Conservation (phyloP, 2,888 invertebrate species). For the Lasiommata megera region DNA sequence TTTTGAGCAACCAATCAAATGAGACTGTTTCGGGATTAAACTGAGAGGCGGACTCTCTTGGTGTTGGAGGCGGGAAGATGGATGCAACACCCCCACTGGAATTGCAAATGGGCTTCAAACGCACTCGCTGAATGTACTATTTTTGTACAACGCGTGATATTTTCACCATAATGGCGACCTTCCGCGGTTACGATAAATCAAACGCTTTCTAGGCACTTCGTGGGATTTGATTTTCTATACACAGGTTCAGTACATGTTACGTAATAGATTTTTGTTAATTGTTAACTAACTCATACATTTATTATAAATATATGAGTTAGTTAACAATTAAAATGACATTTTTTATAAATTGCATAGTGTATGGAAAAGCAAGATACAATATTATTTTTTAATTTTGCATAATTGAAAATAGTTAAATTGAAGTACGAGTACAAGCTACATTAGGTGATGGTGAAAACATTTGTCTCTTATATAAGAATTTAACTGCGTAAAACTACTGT, state of each 20-base stretch:
- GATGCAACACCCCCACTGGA: conserved; percentile 39
- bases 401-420: too few relatives aligned
- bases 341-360: too few relatives aligned
- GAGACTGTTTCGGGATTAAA: conserved; percentile 59
- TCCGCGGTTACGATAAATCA: background rate
- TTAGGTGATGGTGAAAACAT: too few relatives aligned
- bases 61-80: conserved; percentile 56
- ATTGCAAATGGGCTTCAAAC: conserved; percentile 42
- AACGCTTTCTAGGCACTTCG: background rate
- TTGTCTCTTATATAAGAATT: too few relatives aligned
- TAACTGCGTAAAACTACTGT: too few relatives aligned
- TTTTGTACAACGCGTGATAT: conserved; percentile 31
- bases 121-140: conserved; percentile 42
- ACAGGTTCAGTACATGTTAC: background rate
- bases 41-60: conserved; percentile 59
- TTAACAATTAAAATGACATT: too few relatives aligned
- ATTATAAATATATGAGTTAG: too few relatives aligned
- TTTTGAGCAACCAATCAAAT: conserved; percentile 61
- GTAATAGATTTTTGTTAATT: background rate
- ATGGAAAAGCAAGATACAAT: too few relatives aligned
- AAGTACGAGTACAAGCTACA: too few relatives aligned
- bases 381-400: too few relatives aligned
- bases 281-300: too few relatives aligned
- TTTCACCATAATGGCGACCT: conserved; percentile 9
- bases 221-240: background rate